Base-by-base conservation (phyloP, 2,888 invertebrate genomes). In the Drosophila mercatorum region DNA sequence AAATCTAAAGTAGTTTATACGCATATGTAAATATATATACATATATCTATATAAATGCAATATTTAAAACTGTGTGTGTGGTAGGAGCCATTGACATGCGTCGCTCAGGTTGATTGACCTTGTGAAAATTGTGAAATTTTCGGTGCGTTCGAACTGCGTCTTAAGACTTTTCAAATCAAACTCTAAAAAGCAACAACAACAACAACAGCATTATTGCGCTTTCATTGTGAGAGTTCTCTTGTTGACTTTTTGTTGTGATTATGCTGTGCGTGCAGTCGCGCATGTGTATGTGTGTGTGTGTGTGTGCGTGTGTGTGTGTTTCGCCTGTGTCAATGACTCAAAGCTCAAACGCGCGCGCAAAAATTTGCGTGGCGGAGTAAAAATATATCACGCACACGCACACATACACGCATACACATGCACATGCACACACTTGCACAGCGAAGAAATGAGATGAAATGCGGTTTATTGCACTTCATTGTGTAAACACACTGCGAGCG, bases 401-500 rank as follows among this genome's bases (percentile, higher is more conserved):
- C 22, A 34, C 63, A 38, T 46, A 22, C 17, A 52, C 1, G 5
- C 5, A n/a, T 17, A 17, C 17, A 17, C 17, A 17, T 17, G 17
- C 22, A 22, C 22, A 55, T n/a, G 28, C 40, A 31, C 43, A 56
- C 41, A 44, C 62, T 61, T n/a, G 51, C 26, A 49, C 56, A 55
- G 49, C n/a, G 26, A 41, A 49, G 65, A 78, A 62, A 57, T 60
- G 65, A 75, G 66, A 85, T 64, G 63, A 78, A 84, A 78, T 72
- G 82, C 82, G 80, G 88, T 89, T 85, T 85, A 80, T 84, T 84
- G 89, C 88, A 78, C 85, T 87, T 69, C 70, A 79, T 79, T 81
- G 79, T 84, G 78, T 72, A 87, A 89, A 81, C 68, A 75, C 51
- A 67, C 57, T 22, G 57, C 60, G 68, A 66, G 64, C 63, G 57